Evolutionary conservation across 2,888 invertebrate species (phyloP).

Genomic region (Heliconius ismenius): DNA sequence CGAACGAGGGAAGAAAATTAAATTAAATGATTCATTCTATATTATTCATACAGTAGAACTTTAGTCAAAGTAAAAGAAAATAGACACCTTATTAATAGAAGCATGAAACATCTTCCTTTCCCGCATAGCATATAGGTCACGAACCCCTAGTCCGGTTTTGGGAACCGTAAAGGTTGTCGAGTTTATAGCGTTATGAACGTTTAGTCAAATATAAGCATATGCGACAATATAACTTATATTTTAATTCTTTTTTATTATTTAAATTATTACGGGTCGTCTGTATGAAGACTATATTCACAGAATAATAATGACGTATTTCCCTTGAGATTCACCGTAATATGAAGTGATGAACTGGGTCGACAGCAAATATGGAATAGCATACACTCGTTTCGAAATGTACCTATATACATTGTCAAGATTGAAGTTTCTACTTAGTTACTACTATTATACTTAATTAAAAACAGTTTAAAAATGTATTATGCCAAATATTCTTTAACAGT

Average conservation of each 20-base stretch:
- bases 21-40: not conserved
- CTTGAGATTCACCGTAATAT: constrained; percentile 2
- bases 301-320: constrained; percentile 1
- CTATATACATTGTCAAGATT: not conserved
- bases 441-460: no score
- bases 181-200: constrained; percentile 30
- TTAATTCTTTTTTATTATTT: not conserved
- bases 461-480: constrained; percentile 2
- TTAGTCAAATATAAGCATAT: not conserved
- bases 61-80: constrained; percentile 36
- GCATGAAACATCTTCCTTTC: constrained; percentile 47
- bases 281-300: not conserved
- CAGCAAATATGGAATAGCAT: not conserved
- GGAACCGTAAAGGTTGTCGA: constrained; percentile 52
- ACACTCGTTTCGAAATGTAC: not conserved
- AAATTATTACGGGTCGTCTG: not conserved
- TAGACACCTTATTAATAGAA: constrained; percentile 50
- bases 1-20: not conserved
- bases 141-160: constrained; percentile 58
- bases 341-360: not conserved
- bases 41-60: not conserved
- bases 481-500: not conserved
- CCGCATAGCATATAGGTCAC: constrained; percentile 63
- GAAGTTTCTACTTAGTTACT: no score
- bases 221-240: not conserved